Base-by-base conservation (phyloP, 2,113 vertebrate species). In the Pollimyrus isidori region DNA sequence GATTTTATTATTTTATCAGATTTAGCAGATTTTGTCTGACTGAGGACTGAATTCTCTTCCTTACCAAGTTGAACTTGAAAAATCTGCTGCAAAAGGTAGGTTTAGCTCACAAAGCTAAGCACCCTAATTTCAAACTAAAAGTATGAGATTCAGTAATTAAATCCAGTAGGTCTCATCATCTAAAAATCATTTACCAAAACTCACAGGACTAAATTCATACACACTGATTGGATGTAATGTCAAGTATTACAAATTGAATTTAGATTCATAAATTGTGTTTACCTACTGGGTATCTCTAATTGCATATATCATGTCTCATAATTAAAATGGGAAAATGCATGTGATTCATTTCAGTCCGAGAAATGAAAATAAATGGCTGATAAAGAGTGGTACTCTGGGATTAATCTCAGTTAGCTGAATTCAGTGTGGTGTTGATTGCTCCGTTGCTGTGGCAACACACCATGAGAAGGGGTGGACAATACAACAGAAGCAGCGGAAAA, bases 201-300 rank as follows among this genome's bases (percentile, higher is more conserved):
- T 17, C 30, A 84, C n/a, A 89, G 80, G 26, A 52, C 13, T 89
- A 46, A 84, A 84, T 89, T 56, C 50, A 62, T 89, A 35, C 52
- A 84, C 48, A 35, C 48, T 48, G 46, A 89, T 84, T 84, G 6
- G 50, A 52, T 53, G 23, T 56, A 52, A 86, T 86, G 26, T 76
- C 69, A 39, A 69, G 62, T 69, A 73, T 88, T 88, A 46, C 17
- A 84, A 39, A 56, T 35, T 42, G 35, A 85, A 89, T 42, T 30
- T 48, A 53, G 10, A 58, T 84, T 48, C 11, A n/a, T 89, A 35
- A 62, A 62, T 89, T 89, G 76, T 53, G n/a, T 30, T 21, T 35
- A 56, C 49, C 56, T 30, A 89, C 45, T 83, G 49, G 30, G n/a
- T 89, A 76, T 89, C 10, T 45, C 21, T 30, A 39, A 26, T 42